phyloP scores from a whole-genome alignment of 2,113 vertebrate species.

The Agelaius tricolor region DNA sequence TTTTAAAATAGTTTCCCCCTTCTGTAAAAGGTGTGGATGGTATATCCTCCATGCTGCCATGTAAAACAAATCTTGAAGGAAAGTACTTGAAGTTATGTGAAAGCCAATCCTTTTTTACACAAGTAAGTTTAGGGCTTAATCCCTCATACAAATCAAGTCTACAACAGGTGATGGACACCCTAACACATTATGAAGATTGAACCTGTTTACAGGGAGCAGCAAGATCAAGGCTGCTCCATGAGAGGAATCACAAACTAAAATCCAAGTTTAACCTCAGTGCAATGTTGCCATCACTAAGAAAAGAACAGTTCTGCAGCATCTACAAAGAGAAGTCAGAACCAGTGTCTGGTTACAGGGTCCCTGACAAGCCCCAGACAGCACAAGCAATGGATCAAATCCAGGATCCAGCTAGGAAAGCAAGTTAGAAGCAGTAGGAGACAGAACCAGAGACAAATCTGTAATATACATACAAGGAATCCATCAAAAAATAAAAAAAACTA shows the following conservation, averaged over 20 bases:
- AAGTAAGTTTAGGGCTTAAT: neutral
- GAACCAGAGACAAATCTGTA: neutral
- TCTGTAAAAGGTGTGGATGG: neutral
- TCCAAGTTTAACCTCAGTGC: neutral
- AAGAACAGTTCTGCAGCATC: neutral
- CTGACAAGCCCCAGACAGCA: neutral
- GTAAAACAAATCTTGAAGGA: neutral
- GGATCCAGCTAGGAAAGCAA: neutral
- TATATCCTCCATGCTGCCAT: neutral
- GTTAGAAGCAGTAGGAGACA: neutral
- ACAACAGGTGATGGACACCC: neutral
- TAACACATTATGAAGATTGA: neutral
- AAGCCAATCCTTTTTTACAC: neutral
- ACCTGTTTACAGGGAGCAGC: neutral
- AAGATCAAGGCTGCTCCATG: neutral
- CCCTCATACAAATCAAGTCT: neutral
- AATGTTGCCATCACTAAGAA: neutral
- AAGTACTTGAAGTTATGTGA: neutral
- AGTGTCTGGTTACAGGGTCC: neutral
- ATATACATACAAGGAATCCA: rapidly evolving
- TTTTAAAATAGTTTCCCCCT: neutral
- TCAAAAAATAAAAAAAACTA: neutral
- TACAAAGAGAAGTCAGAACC: neutral
- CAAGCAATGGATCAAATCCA: neutral
- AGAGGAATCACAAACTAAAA: neutral